These are phyloP conservation scores for Sorex maritimensis DNA, from an alignment of 2,797 vertebrate genomes.

Conservation along the genomic window DNA sequence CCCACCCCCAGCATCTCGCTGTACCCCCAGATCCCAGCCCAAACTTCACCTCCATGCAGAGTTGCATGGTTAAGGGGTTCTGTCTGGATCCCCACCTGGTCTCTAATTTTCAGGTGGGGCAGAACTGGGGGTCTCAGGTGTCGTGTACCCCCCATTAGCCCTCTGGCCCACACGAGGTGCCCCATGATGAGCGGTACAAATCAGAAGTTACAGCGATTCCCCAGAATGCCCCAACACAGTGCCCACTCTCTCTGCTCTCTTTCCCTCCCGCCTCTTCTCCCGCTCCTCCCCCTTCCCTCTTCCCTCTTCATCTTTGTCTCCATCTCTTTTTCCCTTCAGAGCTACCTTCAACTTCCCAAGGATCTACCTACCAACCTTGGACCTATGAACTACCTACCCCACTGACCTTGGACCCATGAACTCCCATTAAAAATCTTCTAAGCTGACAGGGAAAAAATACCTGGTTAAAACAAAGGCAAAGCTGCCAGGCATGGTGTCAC, in stretches of 20 bases:
- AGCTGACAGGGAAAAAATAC: background rate
- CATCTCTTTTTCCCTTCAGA: background rate
- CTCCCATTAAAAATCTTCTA: background rate
- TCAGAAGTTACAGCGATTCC: background rate
- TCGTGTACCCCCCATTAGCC: background rate
- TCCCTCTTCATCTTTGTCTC: background rate
- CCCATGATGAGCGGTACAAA: background rate
- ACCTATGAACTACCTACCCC: too few relatives aligned
- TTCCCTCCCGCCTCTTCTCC: too few relatives aligned
- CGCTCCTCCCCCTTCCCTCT: background rate
- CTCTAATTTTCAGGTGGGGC: fast-evolving
- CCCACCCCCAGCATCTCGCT: background rate
- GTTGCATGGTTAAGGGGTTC: background rate
- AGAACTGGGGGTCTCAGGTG: background rate
- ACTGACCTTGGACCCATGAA: background rate
- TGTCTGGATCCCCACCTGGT: background rate
- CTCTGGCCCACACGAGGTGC: background rate
- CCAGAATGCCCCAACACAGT: background rate
- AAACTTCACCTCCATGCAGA: background rate
- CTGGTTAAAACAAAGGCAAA: background rate
- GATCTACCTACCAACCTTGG: background rate
- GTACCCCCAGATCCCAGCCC: background rate
- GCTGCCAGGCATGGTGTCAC: background rate
- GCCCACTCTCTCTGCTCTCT: background rate
- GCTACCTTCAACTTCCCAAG: background rate